Conservation (phyloP, 2,888 invertebrate species). For the Cheilosia urbana region DNA sequence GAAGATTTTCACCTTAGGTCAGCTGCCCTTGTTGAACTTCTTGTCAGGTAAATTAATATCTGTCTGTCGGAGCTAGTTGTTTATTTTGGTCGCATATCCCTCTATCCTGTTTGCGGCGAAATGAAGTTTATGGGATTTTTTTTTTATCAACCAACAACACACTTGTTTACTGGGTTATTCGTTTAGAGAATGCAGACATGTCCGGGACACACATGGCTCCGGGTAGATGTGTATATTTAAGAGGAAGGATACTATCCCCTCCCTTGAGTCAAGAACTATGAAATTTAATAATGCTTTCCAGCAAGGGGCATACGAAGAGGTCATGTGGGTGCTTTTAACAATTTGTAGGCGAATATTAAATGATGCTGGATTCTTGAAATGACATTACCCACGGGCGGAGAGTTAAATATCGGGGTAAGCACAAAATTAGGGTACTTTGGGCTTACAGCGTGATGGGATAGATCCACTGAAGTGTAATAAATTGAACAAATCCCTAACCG, state of each 20-base stretch:
- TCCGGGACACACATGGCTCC: background rate
- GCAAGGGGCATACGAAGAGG: background rate
- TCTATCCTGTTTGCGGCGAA: slow-evolving; percentile 12
- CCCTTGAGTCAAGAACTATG: slow-evolving; percentile 10
- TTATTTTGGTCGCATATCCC: slow-evolving; percentile 42
- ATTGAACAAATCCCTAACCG: background rate
- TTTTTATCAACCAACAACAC: slow-evolving; percentile 13
- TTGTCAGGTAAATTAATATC: slow-evolving; percentile 65
- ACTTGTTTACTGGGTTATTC: slow-evolving; percentile 18
- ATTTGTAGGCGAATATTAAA: slow-evolving; percentile 24
- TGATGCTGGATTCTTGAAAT: slow-evolving; percentile 7
- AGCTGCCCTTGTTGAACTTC: slow-evolving; percentile 13
- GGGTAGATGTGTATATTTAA: background rate
- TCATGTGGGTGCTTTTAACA: slow-evolving; percentile 14
- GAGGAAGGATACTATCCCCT: background rate
- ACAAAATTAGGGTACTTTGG: slow-evolving; percentile 15
- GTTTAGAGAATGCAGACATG: slow-evolving; percentile 35
- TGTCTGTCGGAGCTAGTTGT: slow-evolving; percentile 44
- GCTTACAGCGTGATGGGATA: slow-evolving; percentile 3
- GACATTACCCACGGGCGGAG: slow-evolving; percentile 9
- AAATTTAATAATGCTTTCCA: slow-evolving; percentile 35
- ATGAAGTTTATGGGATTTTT: slow-evolving; percentile 45
- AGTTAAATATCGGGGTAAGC: background rate
- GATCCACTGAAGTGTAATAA: slow-evolving; percentile 7
- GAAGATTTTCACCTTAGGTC: slow-evolving; percentile 33